Percentiles rank a stretch among this genome's conserved stretches.
phyloP scores from a whole-genome alignment of 2,113 vertebrate species.

The Lagopus leucura region DNA sequence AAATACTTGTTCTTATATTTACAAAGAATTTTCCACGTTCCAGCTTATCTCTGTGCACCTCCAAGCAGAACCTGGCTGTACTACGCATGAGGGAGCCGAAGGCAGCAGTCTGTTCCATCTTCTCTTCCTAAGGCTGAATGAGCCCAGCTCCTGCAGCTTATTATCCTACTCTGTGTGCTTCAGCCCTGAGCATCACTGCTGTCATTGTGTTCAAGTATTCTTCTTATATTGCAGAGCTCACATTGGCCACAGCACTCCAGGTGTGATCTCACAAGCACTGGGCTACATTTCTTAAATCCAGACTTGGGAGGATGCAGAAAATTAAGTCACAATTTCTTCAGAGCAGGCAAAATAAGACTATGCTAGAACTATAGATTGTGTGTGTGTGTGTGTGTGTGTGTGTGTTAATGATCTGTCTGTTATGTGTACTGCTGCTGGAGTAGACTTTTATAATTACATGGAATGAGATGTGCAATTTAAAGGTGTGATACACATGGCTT shows the following conservation, averaged over 20 bases:
- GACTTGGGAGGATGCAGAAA: neutral
- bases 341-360: neutral
- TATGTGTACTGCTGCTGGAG: neutral
- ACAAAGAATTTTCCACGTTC: neutral
- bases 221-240: neutral
- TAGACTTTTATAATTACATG: neutral
- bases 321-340: neutral
- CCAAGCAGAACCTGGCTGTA: neutral
- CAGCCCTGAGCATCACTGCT: neutral
- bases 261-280: neutral
- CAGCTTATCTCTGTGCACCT: neutral
- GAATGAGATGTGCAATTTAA: neutral
- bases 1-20: neutral
- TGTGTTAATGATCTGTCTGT: neutral
- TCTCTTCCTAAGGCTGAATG: neutral
- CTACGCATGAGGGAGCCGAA: fast-evolving
- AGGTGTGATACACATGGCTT: fast-evolving
- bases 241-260: neutral
- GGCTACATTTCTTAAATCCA: neutral
- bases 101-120: no score
- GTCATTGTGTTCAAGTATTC: neutral
- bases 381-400: no score
- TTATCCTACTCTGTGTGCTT: neutral
- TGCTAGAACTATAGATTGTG: neutral
- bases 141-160: neutral